These are phyloP conservation scores for Paedocypris micromegethes DNA, from an alignment of 2,797 vertebrate genomes.

Conservation along the genomic window DNA sequence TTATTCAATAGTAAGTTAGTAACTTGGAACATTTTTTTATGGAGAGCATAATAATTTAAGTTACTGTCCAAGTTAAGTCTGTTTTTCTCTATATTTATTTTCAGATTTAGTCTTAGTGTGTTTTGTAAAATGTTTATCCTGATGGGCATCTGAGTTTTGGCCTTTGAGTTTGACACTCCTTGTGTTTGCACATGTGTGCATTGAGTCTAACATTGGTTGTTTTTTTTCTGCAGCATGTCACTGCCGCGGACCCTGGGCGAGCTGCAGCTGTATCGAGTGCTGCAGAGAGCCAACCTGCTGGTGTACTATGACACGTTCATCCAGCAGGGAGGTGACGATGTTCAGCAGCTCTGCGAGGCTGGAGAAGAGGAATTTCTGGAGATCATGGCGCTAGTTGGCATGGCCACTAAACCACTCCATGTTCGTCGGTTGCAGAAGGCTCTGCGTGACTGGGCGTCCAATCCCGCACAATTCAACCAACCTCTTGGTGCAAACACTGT, in stretches of 20 bases:
- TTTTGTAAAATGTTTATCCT: no score
- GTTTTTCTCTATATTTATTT: no score
- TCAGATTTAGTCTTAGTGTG: no score
- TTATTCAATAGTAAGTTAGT: no score
- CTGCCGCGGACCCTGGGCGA: constrained; percentile 93
- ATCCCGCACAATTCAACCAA: constrained; percentile 90
- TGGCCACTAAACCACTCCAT: constrained; percentile 97
- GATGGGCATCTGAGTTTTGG: no score
- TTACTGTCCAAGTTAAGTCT: no score
- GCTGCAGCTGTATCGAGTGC: constrained; percentile 91
- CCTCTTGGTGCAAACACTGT: constrained; percentile 74
- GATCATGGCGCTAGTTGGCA: constrained; percentile 98
- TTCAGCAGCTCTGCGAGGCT: constrained; percentile 95
- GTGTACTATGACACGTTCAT: constrained; percentile 98
- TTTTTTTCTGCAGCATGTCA: constrained; percentile 70
- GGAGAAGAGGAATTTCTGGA: constrained; percentile 97
- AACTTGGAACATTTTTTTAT: no score
- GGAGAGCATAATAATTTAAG: no score
- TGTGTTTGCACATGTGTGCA: background rate
- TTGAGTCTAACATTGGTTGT: background rate
- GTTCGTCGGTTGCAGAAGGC: constrained; percentile 95
- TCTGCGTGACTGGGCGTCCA: constrained; percentile 91
- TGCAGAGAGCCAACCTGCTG: constrained; percentile 92
- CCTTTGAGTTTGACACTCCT: background rate
- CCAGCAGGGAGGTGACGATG: constrained; percentile 96